Base-by-base conservation (phyloP, 2,888 invertebrate genomes). In the Drosophila subquinaria region DNA sequence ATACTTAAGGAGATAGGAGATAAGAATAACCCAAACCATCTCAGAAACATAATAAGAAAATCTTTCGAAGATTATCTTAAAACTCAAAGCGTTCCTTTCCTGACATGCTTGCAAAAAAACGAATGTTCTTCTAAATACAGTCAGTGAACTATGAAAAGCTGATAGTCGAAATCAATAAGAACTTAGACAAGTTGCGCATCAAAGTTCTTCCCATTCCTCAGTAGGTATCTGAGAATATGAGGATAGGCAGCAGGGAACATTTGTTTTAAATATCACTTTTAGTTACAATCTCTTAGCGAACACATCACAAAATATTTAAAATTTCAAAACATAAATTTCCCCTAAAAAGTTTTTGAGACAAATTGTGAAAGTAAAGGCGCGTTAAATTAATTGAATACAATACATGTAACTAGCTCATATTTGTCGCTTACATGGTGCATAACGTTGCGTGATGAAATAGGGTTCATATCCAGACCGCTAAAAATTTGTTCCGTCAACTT, bases 291-390 rank as follows among this genome's bases (percentile, higher is more conserved):
- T 47, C 38, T 35, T 69, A 62, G 56, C 50, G 59, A 69, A 62
- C 76, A 68, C 73, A 57, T 62, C 17, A 52, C 20, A 61, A 42
- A 65, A 52, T 33, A 30, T 51, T 10, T 59, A 47, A 38, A 17
- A 45, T 35, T 56, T 27, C 10, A 51, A 59, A 50, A 35, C 56
- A 27, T 50, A 35, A 64, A 53, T 45, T 64, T 63, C 33, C 15
- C 15, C 10, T 0, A 52, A 43, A 43, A 59, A 57, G 20, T 30
- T 57, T 72, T 45, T 36, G 42, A 33, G 40, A 63, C 47, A 63
- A 71, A 71, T 57, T 56, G 63, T 42, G 72, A 52, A 70, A 40
- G 45, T 71, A 1, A 47, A 57, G 40, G 30, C 4, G 35, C 51
- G 20, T 64, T 57, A 13, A 35, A 33, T 33, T 42, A 33, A 35